Evolutionary conservation across 2,113 vertebrate genomes (phyloP).

Genomic region (Macroglossus sobrinus): DNA sequence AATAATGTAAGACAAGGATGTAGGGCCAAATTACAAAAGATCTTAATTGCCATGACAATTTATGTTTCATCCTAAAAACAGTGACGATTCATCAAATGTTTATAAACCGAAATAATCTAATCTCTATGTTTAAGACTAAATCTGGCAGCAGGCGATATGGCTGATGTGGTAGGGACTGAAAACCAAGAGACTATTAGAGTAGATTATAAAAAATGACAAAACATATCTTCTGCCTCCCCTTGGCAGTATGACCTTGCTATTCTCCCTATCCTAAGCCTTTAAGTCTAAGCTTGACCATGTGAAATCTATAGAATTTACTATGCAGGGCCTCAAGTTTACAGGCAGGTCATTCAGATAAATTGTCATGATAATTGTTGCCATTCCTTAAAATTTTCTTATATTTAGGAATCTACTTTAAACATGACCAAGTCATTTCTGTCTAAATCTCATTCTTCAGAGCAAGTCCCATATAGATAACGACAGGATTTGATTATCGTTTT

Average conservation of each 20-base stretch:
- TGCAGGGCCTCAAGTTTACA: not conserved
- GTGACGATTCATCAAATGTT: not conserved
- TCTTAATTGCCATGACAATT: not conserved
- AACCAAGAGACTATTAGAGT: not conserved
- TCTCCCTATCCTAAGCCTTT: not conserved
- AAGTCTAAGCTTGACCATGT: not conserved
- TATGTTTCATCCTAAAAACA: not conserved
- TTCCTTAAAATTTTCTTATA: slow-evolving; percentile 10
- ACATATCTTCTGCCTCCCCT: not conserved
- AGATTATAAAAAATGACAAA: not conserved
- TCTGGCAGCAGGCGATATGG: not conserved
- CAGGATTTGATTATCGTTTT: not conserved
- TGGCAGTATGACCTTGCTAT: not conserved
- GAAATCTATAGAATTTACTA: slow-evolving; percentile 5
- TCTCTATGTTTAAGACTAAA: slow-evolving; percentile 5
- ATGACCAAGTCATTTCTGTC: not conserved
- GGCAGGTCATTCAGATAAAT: not conserved
- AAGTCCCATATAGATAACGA: not conserved
- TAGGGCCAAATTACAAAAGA: not conserved
- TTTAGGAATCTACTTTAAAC: not conserved
- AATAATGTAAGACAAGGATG: not conserved
- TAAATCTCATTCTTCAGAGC: not conserved
- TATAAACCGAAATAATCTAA: not conserved
- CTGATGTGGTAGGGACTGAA: not conserved
- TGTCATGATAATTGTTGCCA: not conserved